phyloP scores from a whole-genome alignment of 2,797 vertebrate genomes.

The Morelia viridis region DNA sequence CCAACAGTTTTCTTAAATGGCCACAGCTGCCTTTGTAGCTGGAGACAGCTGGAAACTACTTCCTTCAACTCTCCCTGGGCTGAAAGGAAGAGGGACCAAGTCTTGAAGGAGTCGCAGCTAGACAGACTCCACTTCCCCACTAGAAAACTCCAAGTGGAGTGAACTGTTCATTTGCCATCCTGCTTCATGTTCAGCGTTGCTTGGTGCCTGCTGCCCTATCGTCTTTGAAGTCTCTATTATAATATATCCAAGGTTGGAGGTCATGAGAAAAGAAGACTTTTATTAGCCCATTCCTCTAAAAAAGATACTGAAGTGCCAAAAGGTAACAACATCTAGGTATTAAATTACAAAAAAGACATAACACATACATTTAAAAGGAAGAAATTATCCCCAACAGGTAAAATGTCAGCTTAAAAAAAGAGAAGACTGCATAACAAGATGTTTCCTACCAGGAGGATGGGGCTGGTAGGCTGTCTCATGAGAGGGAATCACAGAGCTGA shows the following conservation, averaged over 20 bases:
- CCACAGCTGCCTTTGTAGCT: not conserved
- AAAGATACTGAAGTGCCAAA: not conserved
- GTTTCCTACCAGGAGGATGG: not conserved
- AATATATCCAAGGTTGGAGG: not conserved
- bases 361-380: not conserved
- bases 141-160: not conserved
- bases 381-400: not conserved
- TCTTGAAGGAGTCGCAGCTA: not conserved
- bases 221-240: not conserved
- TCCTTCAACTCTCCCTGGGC: not conserved
- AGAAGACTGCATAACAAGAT: not conserved
- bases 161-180: not conserved
- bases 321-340: not conserved
- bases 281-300: not conserved
- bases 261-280: not conserved
- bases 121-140: not conserved
- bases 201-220: not conserved
- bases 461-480: not conserved
- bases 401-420: not conserved
- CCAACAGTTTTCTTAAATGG: not conserved
- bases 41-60: not conserved
- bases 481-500: not conserved
- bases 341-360: not conserved
- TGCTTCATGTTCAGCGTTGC: not conserved
- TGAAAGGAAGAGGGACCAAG: not conserved